Conservation (phyloP, 1,140 invertebrate species). For the Brachionus paranguensis region DNA sequence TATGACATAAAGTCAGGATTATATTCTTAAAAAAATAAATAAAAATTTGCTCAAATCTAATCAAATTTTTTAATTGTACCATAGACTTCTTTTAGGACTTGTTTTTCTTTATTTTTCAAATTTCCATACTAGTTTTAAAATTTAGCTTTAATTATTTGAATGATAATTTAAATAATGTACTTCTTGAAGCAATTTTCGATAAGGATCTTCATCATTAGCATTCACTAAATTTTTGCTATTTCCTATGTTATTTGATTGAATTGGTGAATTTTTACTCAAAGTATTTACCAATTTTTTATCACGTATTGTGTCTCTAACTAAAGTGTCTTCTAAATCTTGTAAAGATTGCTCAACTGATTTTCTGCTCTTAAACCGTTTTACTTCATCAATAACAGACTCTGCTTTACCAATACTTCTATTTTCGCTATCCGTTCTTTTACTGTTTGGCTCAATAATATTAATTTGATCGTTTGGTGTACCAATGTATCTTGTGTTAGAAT, state of each 20-base stretch:
- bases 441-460: not conserved
- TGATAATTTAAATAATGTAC: not conserved
- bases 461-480: not conserved
- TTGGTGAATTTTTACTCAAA: not conserved
- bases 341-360: constrained; percentile 34
- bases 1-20: constrained; percentile 30
- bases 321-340: constrained; percentile 23
- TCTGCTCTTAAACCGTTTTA: constrained; percentile 9
- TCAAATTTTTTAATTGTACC: not conserved
- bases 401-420: not conserved
- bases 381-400: constrained; percentile 16
- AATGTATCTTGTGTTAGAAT: not conserved
- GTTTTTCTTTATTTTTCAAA: constrained; percentile 35
- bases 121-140: not conserved
- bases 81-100: constrained; percentile 28
- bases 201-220: not conserved
- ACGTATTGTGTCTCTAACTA: constrained; percentile 20
- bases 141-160: not conserved
- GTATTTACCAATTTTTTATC: constrained; percentile 18
- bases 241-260: not conserved
- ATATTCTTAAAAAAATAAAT: constrained; percentile 4
- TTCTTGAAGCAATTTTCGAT: not conserved
- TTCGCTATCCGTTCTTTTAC: not conserved
- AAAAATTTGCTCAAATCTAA: not conserved
- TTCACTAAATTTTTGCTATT: not conserved